phyloP scores from a whole-genome alignment of 2,888 invertebrate genomes.

The Cremastinae sp. region DNA sequence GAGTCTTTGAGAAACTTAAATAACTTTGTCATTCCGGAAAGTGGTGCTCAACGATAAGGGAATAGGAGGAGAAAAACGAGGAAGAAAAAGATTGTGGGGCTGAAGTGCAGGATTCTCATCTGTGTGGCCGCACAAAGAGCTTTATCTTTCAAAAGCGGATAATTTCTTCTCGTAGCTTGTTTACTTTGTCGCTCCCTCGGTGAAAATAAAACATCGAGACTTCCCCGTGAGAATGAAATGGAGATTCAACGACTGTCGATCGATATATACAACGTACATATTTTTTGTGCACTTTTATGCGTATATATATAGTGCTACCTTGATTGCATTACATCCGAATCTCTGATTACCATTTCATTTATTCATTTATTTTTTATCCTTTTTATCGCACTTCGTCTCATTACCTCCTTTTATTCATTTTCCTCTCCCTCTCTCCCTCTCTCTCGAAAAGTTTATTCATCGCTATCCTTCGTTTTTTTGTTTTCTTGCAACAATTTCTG shows the following conservation, averaged over 20 bases:
- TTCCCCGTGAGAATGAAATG: conserved; percentile 22
- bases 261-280: conserved; percentile 34
- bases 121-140: conserved; percentile 1
- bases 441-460: background rate
- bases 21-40: conserved; percentile 35
- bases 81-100: conserved; percentile 20
- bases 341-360: background rate
- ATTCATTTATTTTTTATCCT: background rate
- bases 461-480: conserved; percentile 12
- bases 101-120: background rate
- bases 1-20: conserved; percentile 39
- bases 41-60: conserved; percentile 22
- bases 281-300: conserved; percentile 14
- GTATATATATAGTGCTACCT: background rate
- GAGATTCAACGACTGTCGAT: conserved; percentile 39
- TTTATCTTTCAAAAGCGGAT: conserved; percentile 20
- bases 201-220: conserved; percentile 27
- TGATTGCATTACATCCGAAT: background rate
- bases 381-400: background rate
- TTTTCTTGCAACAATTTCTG: conserved; percentile 38
- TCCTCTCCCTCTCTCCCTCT: background rate
- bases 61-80: too few species aligned
- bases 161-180: conserved; percentile 24
- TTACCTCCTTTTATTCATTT: conserved; percentile 1
- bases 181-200: conserved; percentile 4